Conservation (phyloP, 2,797 vertebrate species). For the Neoniphon sammara region DNA sequence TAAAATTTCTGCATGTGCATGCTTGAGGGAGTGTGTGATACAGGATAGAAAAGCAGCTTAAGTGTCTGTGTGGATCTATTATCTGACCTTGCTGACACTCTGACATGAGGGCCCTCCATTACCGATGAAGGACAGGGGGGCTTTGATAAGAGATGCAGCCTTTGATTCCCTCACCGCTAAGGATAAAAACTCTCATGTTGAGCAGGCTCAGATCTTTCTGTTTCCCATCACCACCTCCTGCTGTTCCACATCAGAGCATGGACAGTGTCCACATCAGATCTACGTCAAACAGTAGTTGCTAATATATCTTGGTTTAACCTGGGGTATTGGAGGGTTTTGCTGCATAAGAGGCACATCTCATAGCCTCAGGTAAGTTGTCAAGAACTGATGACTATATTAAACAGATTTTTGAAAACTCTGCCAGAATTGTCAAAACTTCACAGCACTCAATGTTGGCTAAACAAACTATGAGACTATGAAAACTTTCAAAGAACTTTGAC, state of each 20-base stretch:
- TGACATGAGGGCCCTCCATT: neutral
- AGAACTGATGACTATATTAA: neutral
- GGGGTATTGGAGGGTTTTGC: too few species aligned
- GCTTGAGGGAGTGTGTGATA: too few species aligned
- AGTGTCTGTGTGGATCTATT: neutral
- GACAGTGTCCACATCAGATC: too few species aligned
- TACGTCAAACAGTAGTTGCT: too few species aligned
- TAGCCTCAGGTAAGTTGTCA: neutral
- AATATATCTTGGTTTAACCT: too few species aligned
- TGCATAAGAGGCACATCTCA: neutral
- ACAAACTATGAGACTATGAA: neutral
- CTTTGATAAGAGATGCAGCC: neutral
- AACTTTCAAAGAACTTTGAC: neutral
- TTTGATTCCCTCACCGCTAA: neutral
- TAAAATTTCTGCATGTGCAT: neutral
- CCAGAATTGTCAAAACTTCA: too few species aligned
- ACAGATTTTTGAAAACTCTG: neutral
- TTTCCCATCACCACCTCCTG: too few species aligned
- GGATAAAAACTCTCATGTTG: neutral
- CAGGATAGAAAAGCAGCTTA: neutral
- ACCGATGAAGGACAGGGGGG: neutral
- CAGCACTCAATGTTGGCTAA: too few species aligned
- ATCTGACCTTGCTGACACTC: constrained; percentile 6
- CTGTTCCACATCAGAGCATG: too few species aligned
- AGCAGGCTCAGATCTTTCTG: too few species aligned